These are phyloP conservation scores for Trichonephila clavipes DNA, from an alignment of 1,140 invertebrate species.

Conservation along the genomic window DNA sequence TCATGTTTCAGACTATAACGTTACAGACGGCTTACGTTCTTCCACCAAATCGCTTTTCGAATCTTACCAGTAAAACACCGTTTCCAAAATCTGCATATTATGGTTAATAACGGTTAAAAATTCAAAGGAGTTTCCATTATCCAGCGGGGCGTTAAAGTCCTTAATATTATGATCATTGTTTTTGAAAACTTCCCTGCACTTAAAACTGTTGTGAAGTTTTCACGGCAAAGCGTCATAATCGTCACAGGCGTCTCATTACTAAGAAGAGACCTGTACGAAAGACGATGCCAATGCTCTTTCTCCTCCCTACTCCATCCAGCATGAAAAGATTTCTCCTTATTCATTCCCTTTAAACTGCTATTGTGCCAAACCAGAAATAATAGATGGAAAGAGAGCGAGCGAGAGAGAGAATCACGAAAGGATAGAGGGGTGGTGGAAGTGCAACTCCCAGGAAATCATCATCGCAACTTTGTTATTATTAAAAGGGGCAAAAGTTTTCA, in stretches of 20 bases:
- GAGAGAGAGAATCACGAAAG: neutral
- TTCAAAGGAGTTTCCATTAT: constrained; percentile 29
- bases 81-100: constrained; percentile 17
- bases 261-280: neutral
- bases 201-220: constrained; percentile 30
- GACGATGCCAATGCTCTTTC: neutral
- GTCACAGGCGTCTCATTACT: constrained; percentile 38
- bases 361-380: constrained; percentile 70
- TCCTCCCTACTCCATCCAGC: neutral
- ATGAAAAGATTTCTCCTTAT: constrained; percentile 67
- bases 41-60: neutral
- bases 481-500: constrained; percentile 51
- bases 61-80: too few relatives aligned
- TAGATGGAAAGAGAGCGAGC: constrained; percentile 48
- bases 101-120: constrained; percentile 35
- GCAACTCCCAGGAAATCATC: constrained; percentile 66
- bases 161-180: constrained; percentile 42
- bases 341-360: constrained; percentile 68
- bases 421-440: neutral
- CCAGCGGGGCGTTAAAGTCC: constrained; percentile 11
- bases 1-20: neutral
- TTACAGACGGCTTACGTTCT: neutral
- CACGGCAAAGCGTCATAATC: constrained; percentile 2
- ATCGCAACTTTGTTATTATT: constrained; percentile 77
- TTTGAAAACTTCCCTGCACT: constrained; percentile 27